Evolutionary conservation across 1,140 invertebrate genomes (phyloP), one percentile per base, ranked within the genome.

Genomic region (Mercenaria mercenaria): DNA sequence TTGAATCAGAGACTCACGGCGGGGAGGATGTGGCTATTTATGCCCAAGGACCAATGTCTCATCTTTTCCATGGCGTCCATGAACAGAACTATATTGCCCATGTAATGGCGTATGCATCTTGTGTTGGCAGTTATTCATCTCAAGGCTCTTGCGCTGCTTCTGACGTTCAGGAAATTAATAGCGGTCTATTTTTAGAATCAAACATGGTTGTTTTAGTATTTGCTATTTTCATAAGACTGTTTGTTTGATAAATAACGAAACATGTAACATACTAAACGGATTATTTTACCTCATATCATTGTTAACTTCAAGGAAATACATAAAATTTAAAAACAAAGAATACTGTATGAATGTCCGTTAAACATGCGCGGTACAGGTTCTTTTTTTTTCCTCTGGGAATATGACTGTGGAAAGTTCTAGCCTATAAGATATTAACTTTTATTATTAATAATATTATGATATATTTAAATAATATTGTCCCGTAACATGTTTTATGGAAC

Each of bases 81-180:
- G 98, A 99, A 94, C 98, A 99, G 95, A 98, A 97, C 93, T 99
- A 98, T 94, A 97, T 99, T 11, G 97, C 98, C 23, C 97, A 98
- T 94, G 98, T 97, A 0, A 97, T 99, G 69, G 97, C 97, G 3
- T 96, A 95, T 72, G 95, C 96, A 26, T 92, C 96, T 6, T 96
- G 96, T 86, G 94, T 96, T n/a, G 95, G 95, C 1, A 61, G 81
- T 37, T 92, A 93, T 83, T 86, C 69, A 72, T 59, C 88, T 11
- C 72, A 81, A 23, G 74, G 52, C 39, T 26, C 47, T 11, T 90
- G 88, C 81, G 79, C 81, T 34, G 47, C 29, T 32, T 50, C 59
- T 1, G 85, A 87, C 41, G 85, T 87, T 1, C 18, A 23, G 18
- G 43, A 50, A 6, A 29, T 26, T 3, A 79, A 34, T 23, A 79